Base-by-base conservation (phyloP, 2,113 vertebrate genomes). In the Bucco capensis region DNA sequence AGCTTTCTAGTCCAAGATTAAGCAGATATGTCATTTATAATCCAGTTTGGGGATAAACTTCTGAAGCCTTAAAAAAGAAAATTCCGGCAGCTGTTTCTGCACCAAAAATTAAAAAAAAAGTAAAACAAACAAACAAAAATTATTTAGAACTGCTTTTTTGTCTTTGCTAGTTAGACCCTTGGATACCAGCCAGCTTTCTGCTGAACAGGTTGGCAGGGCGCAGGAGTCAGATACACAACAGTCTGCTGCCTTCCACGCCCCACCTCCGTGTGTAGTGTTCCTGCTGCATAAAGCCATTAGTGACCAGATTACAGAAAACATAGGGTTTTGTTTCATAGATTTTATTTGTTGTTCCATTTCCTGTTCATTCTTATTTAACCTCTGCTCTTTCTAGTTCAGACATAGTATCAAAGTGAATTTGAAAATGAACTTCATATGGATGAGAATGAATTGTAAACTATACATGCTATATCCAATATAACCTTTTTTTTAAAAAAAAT, bases 301-400 rank as follows among this genome's bases (percentile, higher is more conserved):
- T 37, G 53, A 67, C 83, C 38, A 73, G 84, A 88, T 96, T 94
- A 67, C 75, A 90, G 50, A 83, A 82, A 85, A 78, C 38, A 60
- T 15, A 89, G 83, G 69, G 60, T 23, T 93, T 96, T 91, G 54
- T 91, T 93, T 94, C 71, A 83, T 83, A 92, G 61, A 24, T 97
- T 97, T 94, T 94, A 96, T 95, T 96, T 96, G 89, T 96, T 93
- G 88, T 96, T 97, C 94, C 90, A 95, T 96, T 96, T 97, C 94
- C 95, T 96, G 83, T 93, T 77, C 77, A 83, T 97, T 92, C 60
- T 86, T 90, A 83, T 89, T 96, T 96, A 96, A 94, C 85, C 88
- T 95, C 88, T 94, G 83, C 60, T 84, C 65, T 83, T 89, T 88
- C 83, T 92, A 83, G 54, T 67, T 92, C 69, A 95, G 92, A 92